Evolutionary conservation across 2,888 invertebrate species (phyloP).

Genomic region (Andrena bucephala): DNA sequence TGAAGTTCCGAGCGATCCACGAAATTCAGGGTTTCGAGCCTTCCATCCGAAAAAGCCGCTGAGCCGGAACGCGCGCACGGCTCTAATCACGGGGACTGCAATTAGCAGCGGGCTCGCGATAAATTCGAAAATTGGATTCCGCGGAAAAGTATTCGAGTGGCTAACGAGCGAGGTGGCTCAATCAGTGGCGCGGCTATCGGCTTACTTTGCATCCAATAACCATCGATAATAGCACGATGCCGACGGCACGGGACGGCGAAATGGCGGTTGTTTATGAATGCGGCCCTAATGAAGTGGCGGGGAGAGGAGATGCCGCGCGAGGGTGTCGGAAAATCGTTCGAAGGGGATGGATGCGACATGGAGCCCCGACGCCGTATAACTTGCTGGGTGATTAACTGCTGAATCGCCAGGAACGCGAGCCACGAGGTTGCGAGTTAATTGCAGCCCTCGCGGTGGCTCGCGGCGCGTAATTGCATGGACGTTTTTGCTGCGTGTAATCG

Average conservation of each 20-base stretch:
- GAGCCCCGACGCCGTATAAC: conserved; percentile 65
- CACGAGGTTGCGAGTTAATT: conserved; percentile 71
- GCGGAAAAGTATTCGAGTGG: conserved; percentile 14
- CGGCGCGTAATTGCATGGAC: conserved; percentile 62
- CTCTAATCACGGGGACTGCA: conserved; percentile 31
- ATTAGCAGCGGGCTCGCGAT: conserved; percentile 22
- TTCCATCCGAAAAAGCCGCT: conserved; percentile 2
- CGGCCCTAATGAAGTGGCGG: conserved; percentile 61
- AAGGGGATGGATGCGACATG: conserved; percentile 56
- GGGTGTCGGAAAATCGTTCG: not conserved
- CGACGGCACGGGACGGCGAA: conserved; percentile 13
- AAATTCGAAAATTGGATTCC: conserved; percentile 44
- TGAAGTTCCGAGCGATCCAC: not conserved
- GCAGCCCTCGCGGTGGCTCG: conserved; percentile 47
- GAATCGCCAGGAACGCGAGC: conserved; percentile 69
- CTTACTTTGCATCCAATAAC: conserved; percentile 40
- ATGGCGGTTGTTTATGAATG: conserved; percentile 67
- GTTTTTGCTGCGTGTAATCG: conserved; percentile 55
- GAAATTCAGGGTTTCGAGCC: not conserved
- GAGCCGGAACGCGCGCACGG: not conserved
- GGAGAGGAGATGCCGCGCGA: conserved; percentile 4
- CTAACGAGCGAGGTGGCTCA: conserved; percentile 34
- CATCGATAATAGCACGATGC: conserved; percentile 46
- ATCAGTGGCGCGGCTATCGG: conserved; percentile 34
- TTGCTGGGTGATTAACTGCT: conserved; percentile 72